phyloP scores from a whole-genome alignment of 37 sponge, comb jelly and placozoan species.

The Ianthella basta region DNA sequence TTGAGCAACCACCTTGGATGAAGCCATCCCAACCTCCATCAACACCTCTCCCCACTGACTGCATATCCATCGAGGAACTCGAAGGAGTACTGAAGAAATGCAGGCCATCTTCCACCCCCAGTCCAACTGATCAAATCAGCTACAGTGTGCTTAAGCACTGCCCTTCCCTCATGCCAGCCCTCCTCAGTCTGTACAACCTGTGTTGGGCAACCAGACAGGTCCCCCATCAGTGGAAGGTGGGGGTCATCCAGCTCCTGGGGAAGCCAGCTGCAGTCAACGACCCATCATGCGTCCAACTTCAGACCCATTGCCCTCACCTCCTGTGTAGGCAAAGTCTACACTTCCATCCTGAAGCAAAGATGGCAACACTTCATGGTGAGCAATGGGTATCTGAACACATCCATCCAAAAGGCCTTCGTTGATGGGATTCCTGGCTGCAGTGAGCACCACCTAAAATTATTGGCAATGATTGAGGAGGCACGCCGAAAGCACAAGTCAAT shows the following conservation, averaged over 20 bases:
- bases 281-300: too few species aligned
- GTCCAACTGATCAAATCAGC: neutral
- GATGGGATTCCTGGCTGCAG: constrained; percentile 27
- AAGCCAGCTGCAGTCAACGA: constrained; percentile 15
- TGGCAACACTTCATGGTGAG: constrained; percentile 25
- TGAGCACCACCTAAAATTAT: constrained; percentile 30
- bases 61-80: neutral
- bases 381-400: constrained; percentile 28
- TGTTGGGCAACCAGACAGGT: constrained; percentile 1
- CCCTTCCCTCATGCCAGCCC: constrained; percentile 7
- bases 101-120: neutral
- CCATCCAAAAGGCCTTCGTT: constrained; percentile 28
- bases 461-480: constrained; percentile 15
- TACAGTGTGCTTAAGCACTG: constrained; percentile 30
- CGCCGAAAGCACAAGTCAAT: constrained; percentile 17
- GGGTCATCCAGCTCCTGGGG: neutral
- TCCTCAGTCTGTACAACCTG: neutral
- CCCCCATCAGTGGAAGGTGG: constrained; percentile 17
- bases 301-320: constrained; percentile 36
- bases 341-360: constrained; percentile 9
- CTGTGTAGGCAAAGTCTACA: constrained; percentile 11
- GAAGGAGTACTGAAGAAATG: neutral
- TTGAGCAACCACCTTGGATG: neutral
- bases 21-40: neutral
- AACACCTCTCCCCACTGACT: neutral